Percentiles rank a stretch among this genome's conserved stretches.
Evolutionary conservation across 2,113 vertebrate genomes (phyloP).

Genomic region (Ahaetulla prasina): DNA sequence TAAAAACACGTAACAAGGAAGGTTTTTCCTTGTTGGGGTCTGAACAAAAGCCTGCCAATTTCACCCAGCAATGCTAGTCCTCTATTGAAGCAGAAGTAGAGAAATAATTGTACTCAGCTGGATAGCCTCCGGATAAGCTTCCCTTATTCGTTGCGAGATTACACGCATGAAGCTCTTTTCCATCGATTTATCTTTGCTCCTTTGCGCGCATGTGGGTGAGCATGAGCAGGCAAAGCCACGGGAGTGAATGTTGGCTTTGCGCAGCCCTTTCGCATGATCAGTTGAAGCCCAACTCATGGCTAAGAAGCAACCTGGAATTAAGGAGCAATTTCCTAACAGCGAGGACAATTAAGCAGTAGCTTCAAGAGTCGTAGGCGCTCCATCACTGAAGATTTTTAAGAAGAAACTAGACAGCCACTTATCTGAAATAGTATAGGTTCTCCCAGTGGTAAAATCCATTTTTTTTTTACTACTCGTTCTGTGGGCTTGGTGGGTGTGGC

Average conservation of each 20-base stretch:
- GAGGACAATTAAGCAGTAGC: no score
- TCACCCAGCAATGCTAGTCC: not conserved
- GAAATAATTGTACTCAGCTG: not conserved
- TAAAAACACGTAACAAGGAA: no score
- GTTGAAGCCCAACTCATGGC: not conserved
- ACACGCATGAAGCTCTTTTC: not conserved
- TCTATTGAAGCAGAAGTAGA: not conserved
- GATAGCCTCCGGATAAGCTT: not conserved
- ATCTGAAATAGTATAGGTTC: no score
- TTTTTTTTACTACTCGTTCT: no score
- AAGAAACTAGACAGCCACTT: no score
- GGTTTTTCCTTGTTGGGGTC: not conserved
- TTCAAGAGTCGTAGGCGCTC: no score
- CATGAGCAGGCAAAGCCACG: not conserved
- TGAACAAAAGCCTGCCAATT: not conserved
- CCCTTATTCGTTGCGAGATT: not conserved
- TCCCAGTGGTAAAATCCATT: no score
- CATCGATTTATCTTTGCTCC: not conserved
- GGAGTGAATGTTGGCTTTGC: not conserved
- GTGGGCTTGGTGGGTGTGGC: no score
- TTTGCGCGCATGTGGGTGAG: not conserved
- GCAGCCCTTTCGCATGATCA: not conserved
- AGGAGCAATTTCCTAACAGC: no score
- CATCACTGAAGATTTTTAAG: no score
- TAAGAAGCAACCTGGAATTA: not conserved